phyloP scores from a whole-genome alignment of 2,797 vertebrate genomes.

The Lepilemur septentrionalis region DNA sequence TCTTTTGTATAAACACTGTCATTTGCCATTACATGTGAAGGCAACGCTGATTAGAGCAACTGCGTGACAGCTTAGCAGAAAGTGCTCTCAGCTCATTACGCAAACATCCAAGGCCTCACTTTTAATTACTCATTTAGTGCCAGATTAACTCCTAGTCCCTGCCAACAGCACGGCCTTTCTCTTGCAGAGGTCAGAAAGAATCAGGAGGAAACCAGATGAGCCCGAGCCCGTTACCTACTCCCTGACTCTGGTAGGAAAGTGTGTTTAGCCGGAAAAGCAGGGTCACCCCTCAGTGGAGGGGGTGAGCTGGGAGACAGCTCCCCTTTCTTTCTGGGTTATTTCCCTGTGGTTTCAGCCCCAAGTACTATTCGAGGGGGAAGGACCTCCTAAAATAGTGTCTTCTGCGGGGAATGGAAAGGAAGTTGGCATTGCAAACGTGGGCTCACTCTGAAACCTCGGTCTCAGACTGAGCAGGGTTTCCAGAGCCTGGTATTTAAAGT shows the following conservation, averaged over 20 bases:
- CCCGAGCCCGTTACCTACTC: constrained; percentile 77
- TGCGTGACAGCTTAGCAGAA: constrained; percentile 84
- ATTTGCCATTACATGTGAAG: constrained; percentile 88
- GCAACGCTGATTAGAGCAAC: constrained; percentile 88
- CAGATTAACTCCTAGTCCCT: constrained; percentile 86
- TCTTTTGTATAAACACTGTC: constrained; percentile 88
- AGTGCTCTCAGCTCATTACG: constrained; percentile 90
- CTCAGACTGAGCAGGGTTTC: constrained; percentile 56
- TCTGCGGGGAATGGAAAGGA: constrained; percentile 75
- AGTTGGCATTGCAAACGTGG: constrained; percentile 65
- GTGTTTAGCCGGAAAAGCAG: constrained; percentile 65
- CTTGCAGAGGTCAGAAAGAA: constrained; percentile 83
- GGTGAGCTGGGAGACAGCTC: constrained; percentile 62
- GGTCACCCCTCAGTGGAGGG: constrained; percentile 54
- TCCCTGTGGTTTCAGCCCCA: constrained; percentile 66
- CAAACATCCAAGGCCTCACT: constrained; percentile 92
- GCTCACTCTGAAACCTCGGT: constrained; percentile 63
- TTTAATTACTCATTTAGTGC: constrained; percentile 91
- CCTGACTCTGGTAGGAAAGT: constrained; percentile 79
- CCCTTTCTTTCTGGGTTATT: constrained; percentile 75
- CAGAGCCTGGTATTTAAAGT: constrained; percentile 60
- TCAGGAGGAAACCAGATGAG: constrained; percentile 86
- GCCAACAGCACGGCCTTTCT: constrained; percentile 84
- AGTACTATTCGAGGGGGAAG: constrained; percentile 69
- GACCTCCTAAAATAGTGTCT: constrained; percentile 67